These are phyloP conservation scores for Automeris io DNA, from an alignment of 2,888 invertebrate species.

Conservation along the genomic window DNA sequence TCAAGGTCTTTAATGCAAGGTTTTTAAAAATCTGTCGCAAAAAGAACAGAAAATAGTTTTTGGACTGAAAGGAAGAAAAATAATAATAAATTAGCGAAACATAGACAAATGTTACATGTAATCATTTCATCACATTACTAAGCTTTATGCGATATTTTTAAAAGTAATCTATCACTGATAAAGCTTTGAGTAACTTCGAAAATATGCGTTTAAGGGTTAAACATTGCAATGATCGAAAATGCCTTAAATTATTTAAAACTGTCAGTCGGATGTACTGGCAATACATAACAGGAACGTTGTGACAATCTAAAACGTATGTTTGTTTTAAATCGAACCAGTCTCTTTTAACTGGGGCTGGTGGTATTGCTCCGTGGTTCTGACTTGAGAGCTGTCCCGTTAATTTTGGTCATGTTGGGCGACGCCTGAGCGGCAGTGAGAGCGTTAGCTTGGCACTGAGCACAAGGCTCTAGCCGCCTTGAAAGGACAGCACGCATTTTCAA, in stretches of 20 bases:
- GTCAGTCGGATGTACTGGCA: conserved; percentile 17
- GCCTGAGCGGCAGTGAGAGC: conserved; percentile 41
- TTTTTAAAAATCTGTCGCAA: no score
- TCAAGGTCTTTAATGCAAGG: no score
- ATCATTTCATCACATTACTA: no score
- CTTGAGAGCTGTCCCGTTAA: conserved; percentile 58
- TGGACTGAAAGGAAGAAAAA: no score
- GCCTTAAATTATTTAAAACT: conserved; percentile 6
- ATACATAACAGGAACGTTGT: conserved; percentile 21
- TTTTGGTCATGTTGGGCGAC: conserved; percentile 33
- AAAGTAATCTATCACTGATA: no score
- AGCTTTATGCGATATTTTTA: no score
- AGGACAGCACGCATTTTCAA: conserved; percentile 89
- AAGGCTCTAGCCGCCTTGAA: conserved; percentile 86
- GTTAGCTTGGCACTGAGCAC: conserved; percentile 82
- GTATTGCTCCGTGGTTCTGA: conserved; percentile 68
- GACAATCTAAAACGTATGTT: conserved; percentile 4
- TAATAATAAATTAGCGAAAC: no score
- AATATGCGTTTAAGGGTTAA: no score
- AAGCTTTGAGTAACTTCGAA: no score
- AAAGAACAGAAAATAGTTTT: no score
- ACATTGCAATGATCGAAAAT: background rate
- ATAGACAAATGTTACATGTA: no score
- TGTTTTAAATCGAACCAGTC: conserved; percentile 14
- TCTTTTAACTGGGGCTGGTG: conserved; percentile 65